phyloP scores from a whole-genome alignment of 2,888 invertebrate genomes.

The Morpho helenor region DNA sequence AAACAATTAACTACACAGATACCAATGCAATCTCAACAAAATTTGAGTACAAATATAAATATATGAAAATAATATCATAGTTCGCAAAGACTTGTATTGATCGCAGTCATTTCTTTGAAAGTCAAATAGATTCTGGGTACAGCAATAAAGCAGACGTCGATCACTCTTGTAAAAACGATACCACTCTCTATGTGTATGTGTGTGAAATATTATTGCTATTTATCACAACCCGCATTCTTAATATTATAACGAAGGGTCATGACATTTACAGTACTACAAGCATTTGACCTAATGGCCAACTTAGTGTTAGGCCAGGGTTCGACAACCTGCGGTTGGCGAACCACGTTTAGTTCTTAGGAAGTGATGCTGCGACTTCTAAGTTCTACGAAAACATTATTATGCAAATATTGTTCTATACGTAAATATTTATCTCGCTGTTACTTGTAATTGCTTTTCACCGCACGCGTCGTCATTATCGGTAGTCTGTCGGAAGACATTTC shows the following conservation, averaged over 20 bases:
- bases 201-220: conserved; percentile 10
- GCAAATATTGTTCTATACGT: no score
- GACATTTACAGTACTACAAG: conserved; percentile 4
- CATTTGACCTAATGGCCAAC: neutral
- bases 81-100: conserved; percentile 34
- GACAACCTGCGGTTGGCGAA: no score
- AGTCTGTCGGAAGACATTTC: no score
- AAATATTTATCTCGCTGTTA: no score
- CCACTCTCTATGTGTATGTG: conserved; percentile 20
- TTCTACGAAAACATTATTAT: no score
- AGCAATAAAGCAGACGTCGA: conserved; percentile 38
- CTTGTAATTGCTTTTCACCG: no score
- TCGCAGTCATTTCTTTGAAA: conserved; percentile 41
- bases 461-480: no score
- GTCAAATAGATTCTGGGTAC: conserved; percentile 42
- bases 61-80: conserved; percentile 40
- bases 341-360: no score
- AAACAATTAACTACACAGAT: neutral
- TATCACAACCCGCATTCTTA: conserved; percentile 4
- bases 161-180: conserved; percentile 27
- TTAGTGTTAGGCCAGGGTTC: no score
- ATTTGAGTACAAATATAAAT: conserved; percentile 14
- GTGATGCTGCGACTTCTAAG: no score
- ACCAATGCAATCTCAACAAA: neutral
- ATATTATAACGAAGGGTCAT: conserved; percentile 2